These are phyloP conservation scores for Entomobrya proxima DNA, from an alignment of 2,888 invertebrate species.

Conservation along the genomic window DNA sequence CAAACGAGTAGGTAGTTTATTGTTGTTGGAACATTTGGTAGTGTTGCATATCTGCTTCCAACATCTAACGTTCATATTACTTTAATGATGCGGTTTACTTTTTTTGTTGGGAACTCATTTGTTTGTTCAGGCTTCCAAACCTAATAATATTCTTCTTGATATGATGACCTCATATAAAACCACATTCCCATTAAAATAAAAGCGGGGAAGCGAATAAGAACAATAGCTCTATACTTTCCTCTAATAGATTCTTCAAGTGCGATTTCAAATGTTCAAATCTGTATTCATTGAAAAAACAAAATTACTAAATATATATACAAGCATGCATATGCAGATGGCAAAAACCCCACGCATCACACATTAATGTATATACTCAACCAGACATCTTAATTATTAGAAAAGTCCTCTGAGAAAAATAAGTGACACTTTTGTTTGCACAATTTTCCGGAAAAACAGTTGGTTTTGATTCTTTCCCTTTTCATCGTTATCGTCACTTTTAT, in stretches of 20 bases:
- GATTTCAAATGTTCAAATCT: not conserved
- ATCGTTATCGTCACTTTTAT: not conserved
- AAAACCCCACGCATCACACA: too few species aligned
- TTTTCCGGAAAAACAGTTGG: conserved; percentile 18
- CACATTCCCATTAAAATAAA: conserved; percentile 6
- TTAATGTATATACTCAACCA: not conserved
- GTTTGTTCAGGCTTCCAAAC: conserved; percentile 25
- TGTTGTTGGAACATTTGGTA: too few species aligned
- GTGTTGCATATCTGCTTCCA: too few species aligned
- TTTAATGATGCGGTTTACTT: not conserved
- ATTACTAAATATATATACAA: too few species aligned
- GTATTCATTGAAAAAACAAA: too few species aligned
- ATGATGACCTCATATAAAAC: conserved; percentile 9
- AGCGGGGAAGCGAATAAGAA: not conserved
- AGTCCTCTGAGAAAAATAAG: not conserved
- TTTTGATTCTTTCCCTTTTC: conserved; percentile 16
- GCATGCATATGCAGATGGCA: too few species aligned
- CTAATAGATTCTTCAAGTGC: not conserved
- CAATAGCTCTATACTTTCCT: not conserved
- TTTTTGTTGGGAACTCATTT: conserved; percentile 5
- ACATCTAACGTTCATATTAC: too few species aligned
- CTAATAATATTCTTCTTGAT: too few species aligned
- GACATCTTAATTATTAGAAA: not conserved
- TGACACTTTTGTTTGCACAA: not conserved
- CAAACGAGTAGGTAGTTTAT: too few species aligned